Evolutionary conservation across 2,888 invertebrate species (phyloP).

Genomic region (Tupiocoris notatus): DNA sequence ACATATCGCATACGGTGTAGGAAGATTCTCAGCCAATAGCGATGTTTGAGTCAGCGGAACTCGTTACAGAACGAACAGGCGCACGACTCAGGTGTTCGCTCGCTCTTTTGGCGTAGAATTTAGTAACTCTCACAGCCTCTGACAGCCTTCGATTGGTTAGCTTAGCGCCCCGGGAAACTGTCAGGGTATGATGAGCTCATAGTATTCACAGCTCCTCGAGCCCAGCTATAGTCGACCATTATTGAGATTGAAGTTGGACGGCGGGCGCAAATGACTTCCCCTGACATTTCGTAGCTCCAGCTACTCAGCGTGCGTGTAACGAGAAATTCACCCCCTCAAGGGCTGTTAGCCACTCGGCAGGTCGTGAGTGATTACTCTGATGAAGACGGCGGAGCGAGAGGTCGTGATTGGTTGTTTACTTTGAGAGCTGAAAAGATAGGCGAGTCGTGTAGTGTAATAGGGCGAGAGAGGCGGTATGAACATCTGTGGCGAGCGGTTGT

Average conservation of each 20-base stretch:
- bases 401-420: constrained; percentile 32
- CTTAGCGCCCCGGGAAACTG: not conserved
- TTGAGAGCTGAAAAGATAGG: not conserved
- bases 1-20: too few relatives aligned
- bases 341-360: not conserved
- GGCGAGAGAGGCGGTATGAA: too few relatives aligned
- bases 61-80: not conserved
- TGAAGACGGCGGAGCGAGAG: constrained; percentile 17
- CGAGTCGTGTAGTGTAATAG: too few relatives aligned
- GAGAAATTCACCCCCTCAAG: constrained; percentile 21
- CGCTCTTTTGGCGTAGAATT: not conserved
- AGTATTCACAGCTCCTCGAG: too few relatives aligned
- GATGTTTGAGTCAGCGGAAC: not conserved
- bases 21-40: too few relatives aligned
- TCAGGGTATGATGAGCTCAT: too few relatives aligned
- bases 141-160: not conserved
- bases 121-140: not conserved
- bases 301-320: not conserved
- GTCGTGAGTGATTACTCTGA: constrained; percentile 34
- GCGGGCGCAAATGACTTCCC: not conserved
- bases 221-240: not conserved
- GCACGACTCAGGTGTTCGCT: not conserved
- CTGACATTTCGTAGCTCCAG: constrained; percentile 9
- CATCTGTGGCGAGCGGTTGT: too few relatives aligned
- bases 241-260: not conserved